A percentile compares a stretch with the other conserved stretches of the same genome.
Conservation (phyloP, 2,797 vertebrate species). For the Acropternis orthonyx region DNA sequence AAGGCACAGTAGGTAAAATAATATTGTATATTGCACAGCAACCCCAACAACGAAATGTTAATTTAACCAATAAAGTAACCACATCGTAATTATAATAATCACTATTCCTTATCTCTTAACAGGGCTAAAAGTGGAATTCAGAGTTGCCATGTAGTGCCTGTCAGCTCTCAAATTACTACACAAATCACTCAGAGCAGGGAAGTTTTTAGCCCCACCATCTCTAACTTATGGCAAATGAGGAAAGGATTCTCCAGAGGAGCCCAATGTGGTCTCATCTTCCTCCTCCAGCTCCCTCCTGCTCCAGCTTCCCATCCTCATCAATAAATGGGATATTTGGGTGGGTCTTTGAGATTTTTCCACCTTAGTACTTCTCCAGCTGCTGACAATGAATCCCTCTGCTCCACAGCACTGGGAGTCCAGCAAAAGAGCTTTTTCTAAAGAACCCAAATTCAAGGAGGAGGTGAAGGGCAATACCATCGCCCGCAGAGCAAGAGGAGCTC, state of each 20-base stretch:
- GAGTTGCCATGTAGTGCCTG: slow-evolving; percentile 58
- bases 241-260: not conserved
- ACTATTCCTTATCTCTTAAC: slow-evolving; percentile 75
- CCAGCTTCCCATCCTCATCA: not conserved
- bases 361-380: not conserved
- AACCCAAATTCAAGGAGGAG: not conserved
- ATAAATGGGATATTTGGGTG: not conserved
- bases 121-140: slow-evolving; percentile 71
- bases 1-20: slow-evolving; percentile 80
- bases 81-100: slow-evolving; percentile 74
- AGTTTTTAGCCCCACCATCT: not conserved
- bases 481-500: not conserved
- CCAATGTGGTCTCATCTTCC: not conserved
- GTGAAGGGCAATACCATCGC: not conserved
- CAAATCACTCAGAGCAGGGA: slow-evolving; percentile 46
- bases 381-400: not conserved
- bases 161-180: slow-evolving; percentile 67
- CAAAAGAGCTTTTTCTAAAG: not conserved
- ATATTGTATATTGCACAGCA: slow-evolving; percentile 75
- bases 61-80: slow-evolving; percentile 81
- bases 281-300: not conserved
- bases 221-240: not conserved
- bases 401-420: not conserved
- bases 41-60: slow-evolving; percentile 76
- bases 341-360: not conserved